Evolutionary conservation across 1,140 invertebrate genomes (phyloP), one percentile per base, ranked within the genome.

Genomic region (Pollicipes pollicipes): DNA sequence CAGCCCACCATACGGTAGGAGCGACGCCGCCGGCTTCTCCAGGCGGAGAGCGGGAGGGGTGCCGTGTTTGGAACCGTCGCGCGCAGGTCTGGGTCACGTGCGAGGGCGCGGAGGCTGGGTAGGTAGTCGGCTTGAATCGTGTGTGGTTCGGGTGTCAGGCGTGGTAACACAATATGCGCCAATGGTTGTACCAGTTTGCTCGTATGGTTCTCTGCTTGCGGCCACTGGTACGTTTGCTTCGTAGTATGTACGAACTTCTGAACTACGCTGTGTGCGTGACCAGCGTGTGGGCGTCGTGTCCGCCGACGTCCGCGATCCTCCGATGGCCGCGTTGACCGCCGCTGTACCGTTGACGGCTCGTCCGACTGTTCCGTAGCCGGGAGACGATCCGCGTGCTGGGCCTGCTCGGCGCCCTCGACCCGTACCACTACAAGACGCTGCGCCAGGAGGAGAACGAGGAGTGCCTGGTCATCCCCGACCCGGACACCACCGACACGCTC

Each of bases 401-500:
- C 13, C 76, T 98, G 0, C 80, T 98, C 0, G 95, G 95, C 8
- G 96, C 97, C 0, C 81, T 95, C 75, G 97, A 99, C 85, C 97
- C 97, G 0, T 99, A 98, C 80, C 95, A 94, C 77, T 94, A 98
- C 78, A 98, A 98, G 82, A 90, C 97, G 81, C 93, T 92, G 77
- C 84, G 93, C 37, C 83, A 94, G 73, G 94, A 97, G 63, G 92
- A 95, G 77, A 88, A 87, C 70, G 90, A 92, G 30, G 77, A 76
- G 26, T 78, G 79, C 71, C 75, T 78, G 3, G 73, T 74, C n/a
- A 78, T 80, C 26, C 76, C 77, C 45, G 78, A 81, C 63, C 73
- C 83, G 66, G 80, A 80, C 73, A n/a, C n/a, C n/a, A n/a, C n/a
- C n/a, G n/a, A n/a, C n/a, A 80, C 82, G 75, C 78, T 77, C 30